These are phyloP conservation scores for Drosophila ficusphila DNA, from an alignment of 1,140 invertebrate species.

Conservation along the genomic window DNA sequence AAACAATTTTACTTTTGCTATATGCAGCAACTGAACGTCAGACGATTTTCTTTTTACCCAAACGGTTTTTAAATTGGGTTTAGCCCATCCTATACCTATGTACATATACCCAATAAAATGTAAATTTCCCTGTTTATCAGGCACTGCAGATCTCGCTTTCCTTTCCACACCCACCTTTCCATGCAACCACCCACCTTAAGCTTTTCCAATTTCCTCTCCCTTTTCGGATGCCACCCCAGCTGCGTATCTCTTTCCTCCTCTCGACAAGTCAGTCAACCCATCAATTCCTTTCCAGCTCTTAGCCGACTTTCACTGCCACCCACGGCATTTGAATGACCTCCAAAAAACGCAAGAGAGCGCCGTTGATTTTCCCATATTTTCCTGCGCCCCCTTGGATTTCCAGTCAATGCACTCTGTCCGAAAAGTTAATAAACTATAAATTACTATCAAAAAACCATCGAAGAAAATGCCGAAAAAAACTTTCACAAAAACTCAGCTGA, in stretches of 20 bases:
- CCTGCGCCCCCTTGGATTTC: slow-evolving; percentile 33
- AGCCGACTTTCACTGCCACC: slow-evolving; percentile 76
- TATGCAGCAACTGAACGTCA: background rate
- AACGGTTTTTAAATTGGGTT: background rate
- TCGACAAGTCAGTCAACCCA: slow-evolving; percentile 47
- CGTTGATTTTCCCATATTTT: slow-evolving; percentile 30
- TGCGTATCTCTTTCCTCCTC: slow-evolving; percentile 4
- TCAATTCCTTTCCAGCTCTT: slow-evolving; percentile 31
- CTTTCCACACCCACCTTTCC: slow-evolving; percentile 30
- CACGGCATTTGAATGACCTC: slow-evolving; percentile 77
- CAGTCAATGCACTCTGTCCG: slow-evolving; percentile 76
- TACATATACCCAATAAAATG: background rate
- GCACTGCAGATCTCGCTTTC: slow-evolving; percentile 23
- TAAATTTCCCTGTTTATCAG: slow-evolving; percentile 5
- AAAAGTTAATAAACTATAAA: slow-evolving; percentile 82
- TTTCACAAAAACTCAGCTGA: slow-evolving; percentile 54
- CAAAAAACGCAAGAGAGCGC: slow-evolving; percentile 3
- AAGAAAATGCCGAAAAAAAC: slow-evolving; percentile 66
- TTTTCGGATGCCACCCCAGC: background rate
- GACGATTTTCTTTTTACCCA: background rate
- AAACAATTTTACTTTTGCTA: too few relatives aligned
- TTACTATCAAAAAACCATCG: slow-evolving; percentile 68
- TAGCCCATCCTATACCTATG: slow-evolving; percentile 1
- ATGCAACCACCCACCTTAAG: background rate
- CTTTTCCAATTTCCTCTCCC: slow-evolving; percentile 19